These are phyloP conservation scores for Caranx ignobilis DNA, from an alignment of 2,113 vertebrate genomes.

Conservation along the genomic window DNA sequence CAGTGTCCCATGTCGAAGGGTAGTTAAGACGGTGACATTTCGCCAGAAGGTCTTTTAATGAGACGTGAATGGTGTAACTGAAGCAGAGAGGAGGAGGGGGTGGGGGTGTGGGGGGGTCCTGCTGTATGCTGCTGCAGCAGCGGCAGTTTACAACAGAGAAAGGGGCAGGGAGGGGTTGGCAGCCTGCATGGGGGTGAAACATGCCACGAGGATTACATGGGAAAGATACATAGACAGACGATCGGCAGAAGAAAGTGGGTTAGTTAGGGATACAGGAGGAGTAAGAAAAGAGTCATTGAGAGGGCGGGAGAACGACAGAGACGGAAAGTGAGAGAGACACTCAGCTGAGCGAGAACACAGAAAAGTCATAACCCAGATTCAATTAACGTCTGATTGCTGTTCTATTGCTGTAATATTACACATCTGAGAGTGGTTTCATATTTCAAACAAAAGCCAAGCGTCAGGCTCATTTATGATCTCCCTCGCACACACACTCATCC, in stretches of 20 bases:
- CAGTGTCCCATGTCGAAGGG: slow-evolving; percentile 55
- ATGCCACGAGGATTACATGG: slow-evolving; percentile 6
- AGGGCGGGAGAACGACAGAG: slow-evolving; percentile 28
- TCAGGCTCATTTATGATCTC: slow-evolving; percentile 67
- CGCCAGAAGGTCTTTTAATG: slow-evolving; percentile 62
- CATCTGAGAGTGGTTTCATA: slow-evolving; percentile 79
- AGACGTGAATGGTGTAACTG: slow-evolving; percentile 50
- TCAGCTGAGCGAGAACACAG: slow-evolving; percentile 72
- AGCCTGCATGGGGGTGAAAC: slow-evolving; percentile 1
- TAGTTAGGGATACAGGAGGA: slow-evolving; percentile 21
- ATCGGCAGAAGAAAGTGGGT: slow-evolving; percentile 40
- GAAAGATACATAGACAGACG: slow-evolving; percentile 9
- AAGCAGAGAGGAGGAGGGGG: slow-evolving; percentile 29
- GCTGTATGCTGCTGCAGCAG: slow-evolving; percentile 21
- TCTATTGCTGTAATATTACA: slow-evolving; percentile 80
- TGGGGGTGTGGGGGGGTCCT: slow-evolving; percentile 12
- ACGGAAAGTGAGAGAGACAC: slow-evolving; percentile 55
- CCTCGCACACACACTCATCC: slow-evolving; percentile 1
- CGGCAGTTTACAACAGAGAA: slow-evolving; percentile 37
- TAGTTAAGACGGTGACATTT: slow-evolving; percentile 71
- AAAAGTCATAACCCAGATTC: slow-evolving; percentile 82
- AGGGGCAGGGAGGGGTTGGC: not conserved
- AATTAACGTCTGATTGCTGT: slow-evolving; percentile 81
- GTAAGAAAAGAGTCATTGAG: slow-evolving; percentile 44
- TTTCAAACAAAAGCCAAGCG: slow-evolving; percentile 79